Evolutionary conservation across 2,888 invertebrate genomes (phyloP).

Genomic region (Sinohyriopsis cumingii): DNA sequence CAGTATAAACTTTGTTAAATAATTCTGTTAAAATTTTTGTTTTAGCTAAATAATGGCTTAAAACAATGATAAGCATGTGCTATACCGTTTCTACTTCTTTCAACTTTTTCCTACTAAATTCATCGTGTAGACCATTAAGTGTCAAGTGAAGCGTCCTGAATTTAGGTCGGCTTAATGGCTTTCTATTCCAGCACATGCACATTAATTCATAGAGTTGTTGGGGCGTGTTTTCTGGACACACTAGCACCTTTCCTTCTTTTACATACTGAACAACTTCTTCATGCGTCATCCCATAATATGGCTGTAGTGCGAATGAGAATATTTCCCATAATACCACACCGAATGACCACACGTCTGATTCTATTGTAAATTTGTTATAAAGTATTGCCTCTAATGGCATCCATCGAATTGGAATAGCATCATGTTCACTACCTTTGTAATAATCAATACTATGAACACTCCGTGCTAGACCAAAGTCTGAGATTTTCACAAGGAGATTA

Average conservation of each 20-base stretch:
- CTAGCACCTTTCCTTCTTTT: constrained; percentile 92
- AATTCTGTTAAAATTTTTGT: no score
- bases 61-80: background rate
- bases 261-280: constrained; percentile 96
- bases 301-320: constrained; percentile 95
- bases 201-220: constrained; percentile 89
- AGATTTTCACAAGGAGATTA: constrained; percentile 95
- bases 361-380: constrained; percentile 95
- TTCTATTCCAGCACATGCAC: constrained; percentile 93
- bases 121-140: constrained; percentile 74
- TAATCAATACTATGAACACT: constrained; percentile 90
- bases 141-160: constrained; percentile 77
- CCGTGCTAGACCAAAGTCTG: constrained; percentile 96
- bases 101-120: constrained; percentile 41
- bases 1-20: no score
- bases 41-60: no score
- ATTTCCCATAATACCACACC: constrained; percentile 98
- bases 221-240: constrained; percentile 90
- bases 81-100: constrained; percentile 26
- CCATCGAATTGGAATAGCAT: constrained; percentile 96
- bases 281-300: constrained; percentile 97
- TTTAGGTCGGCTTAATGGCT: constrained; percentile 87
- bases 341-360: constrained; percentile 98
- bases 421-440: constrained; percentile 84
- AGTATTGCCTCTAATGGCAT: constrained; percentile 97